phyloP scores from a whole-genome alignment of 2,797 vertebrate species.

The Rhynchonycteris naso region DNA sequence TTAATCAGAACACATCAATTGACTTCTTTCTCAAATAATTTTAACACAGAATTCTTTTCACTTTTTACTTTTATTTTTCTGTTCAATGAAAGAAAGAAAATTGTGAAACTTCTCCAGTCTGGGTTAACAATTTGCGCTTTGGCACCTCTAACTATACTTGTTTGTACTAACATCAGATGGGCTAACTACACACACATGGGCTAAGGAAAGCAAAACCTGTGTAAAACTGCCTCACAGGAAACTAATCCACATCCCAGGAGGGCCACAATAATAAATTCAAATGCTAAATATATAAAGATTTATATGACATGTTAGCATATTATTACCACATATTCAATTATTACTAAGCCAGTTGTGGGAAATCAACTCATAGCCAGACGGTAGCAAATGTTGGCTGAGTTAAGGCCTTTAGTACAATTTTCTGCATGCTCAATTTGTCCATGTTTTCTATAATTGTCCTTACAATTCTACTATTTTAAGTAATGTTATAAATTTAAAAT shows the following conservation, averaged over 20 bases:
- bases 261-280: constrained; percentile 14
- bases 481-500: too few relatives aligned
- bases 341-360: constrained; percentile 26
- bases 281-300: constrained; percentile 30
- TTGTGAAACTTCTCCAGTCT: neutral
- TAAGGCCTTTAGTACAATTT: neutral
- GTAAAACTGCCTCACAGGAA: neutral
- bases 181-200: neutral
- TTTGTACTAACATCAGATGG: neutral
- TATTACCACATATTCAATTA: constrained; percentile 40
- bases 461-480: neutral
- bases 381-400: neutral
- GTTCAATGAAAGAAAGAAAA: constrained; percentile 16
- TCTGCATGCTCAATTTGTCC: neutral
- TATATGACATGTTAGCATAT: neutral
- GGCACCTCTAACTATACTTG: neutral
- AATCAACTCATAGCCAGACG: neutral
- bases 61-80: constrained; percentile 20
- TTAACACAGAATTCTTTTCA: neutral
- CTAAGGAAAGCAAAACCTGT: neutral
- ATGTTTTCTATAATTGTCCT: constrained; percentile 22
- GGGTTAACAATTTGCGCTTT: neutral
- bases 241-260: neutral
- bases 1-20: constrained; percentile 17
- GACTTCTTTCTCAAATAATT: constrained; percentile 37